phyloP scores from a whole-genome alignment of 30 jellyfish, hydroid and myxozoan genomes.

The Pelagia noctiluca region DNA sequence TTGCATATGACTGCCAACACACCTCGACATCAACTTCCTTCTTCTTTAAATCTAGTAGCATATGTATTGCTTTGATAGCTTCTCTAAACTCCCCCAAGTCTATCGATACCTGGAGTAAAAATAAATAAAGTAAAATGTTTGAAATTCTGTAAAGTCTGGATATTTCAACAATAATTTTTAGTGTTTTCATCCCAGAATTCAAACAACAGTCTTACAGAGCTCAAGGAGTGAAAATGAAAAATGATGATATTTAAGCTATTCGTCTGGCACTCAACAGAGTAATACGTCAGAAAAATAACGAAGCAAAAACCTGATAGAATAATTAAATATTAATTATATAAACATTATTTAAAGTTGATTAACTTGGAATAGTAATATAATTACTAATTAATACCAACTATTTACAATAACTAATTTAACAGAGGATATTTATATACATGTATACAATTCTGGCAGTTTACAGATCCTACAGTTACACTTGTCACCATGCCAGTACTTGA shows the following conservation, averaged over 20 bases:
- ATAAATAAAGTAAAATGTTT: not conserved
- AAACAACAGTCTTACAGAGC: not conserved
- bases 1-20: not conserved
- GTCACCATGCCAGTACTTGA: no score
- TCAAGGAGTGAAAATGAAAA: not conserved
- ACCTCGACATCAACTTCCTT: constrained; percentile 87
- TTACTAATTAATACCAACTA: no score
- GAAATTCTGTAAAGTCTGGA: not conserved
- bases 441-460: no score
- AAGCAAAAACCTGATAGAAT: no score
- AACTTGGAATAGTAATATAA: no score
- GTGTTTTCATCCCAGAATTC: not conserved
- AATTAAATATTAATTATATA: no score
- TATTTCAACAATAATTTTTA: not conserved
- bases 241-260: constrained; percentile 7
- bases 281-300: no score
- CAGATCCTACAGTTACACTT: no score
- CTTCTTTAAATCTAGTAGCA: constrained; percentile 76
- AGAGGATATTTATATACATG: no score
- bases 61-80: constrained; percentile 63
- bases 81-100: constrained; percentile 92
- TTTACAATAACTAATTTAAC: no score
- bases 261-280: no score
- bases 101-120: constrained; percentile 68
- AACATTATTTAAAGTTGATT: no score